Evolutionary conservation across 2,113 vertebrate genomes (phyloP).

Genomic region (Columbina picui): DNA sequence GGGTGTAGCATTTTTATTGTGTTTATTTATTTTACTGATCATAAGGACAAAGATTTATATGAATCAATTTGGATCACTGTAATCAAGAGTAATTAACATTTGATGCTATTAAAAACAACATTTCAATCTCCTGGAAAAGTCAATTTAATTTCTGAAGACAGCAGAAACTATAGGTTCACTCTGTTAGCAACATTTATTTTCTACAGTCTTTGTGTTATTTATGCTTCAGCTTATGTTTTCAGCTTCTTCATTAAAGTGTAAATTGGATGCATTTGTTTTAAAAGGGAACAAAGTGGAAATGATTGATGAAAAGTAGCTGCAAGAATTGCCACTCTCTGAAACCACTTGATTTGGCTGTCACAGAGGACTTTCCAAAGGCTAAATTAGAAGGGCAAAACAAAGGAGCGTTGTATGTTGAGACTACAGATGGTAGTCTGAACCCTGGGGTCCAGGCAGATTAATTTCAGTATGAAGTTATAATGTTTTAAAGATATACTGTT

Average conservation of each 20-base stretch:
- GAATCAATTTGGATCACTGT: background rate
- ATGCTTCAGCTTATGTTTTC: conserved; percentile 5
- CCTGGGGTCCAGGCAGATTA: background rate
- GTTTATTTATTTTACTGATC: conserved; percentile 8
- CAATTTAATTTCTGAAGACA: background rate
- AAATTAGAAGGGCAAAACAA: conserved; percentile 22
- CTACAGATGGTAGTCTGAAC: background rate
- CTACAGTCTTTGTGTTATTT: background rate
- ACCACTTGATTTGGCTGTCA: conserved; percentile 28
- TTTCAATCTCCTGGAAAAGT: background rate
- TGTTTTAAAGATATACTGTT: background rate
- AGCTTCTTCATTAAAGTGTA: conserved; percentile 51
- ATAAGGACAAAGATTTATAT: background rate
- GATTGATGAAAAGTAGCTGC: conserved; percentile 45
- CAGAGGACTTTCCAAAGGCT: conserved; percentile 33
- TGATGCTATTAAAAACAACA: background rate
- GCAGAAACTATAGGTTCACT: background rate
- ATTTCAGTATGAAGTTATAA: conserved; percentile 7
- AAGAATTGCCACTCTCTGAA: conserved; percentile 41
- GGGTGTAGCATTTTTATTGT: background rate
- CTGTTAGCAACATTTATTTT: background rate
- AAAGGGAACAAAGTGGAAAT: conserved; percentile 42
- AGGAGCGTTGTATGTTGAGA: background rate
- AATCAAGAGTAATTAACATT: background rate
- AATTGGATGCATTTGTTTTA: conserved; percentile 30